Evolutionary conservation across 2,888 invertebrate genomes (phyloP), one percentile per base, ranked within the genome.

Genomic region (Polyommatus iphigenia): DNA sequence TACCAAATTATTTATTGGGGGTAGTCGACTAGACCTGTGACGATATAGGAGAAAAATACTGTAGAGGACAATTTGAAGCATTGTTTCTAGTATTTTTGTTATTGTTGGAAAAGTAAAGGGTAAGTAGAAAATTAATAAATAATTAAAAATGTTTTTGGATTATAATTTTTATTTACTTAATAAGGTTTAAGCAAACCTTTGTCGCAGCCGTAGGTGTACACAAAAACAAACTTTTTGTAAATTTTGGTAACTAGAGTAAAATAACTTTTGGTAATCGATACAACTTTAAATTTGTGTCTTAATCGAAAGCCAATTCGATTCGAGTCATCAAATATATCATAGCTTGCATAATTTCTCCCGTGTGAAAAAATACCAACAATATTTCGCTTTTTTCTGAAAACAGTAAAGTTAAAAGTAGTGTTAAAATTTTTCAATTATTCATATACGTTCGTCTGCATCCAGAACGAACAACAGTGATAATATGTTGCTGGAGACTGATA

Each of bases 1-100:
- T 79, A 88, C 90, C 91, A 94, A 93, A 94, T 94, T 93, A 94
- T 94, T 94, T 94, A 94, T 92, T 86, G 91, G 88, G 92, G 90
- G 67, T 32, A 67, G 67, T 67, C 67, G 15, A 32, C 67, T 85
- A 85, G 81, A 81, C 81, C 82, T 83, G 82, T 82, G 79, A 78
- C 76, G 79, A 79, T 46, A 77, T 50, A 46, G 18, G 80, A 71
- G 59, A 29, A 77, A 75, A 59, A 36, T 20, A 20, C 3, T 10
- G 59, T 62, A 77, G 10, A 41, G 78, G 29, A 73, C 13, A 41
- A 41, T 72, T 72, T 41, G 1, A 72, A 41, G 20, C 3, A 3
- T 59, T 59, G 20, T 8, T 59, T 10, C 46, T 46, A 20, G 57
- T 59, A 20, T 20, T n/a, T 59, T 41, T n/a, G n/a, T n/a, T n/a